These are phyloP conservation scores for Hoplodrina ambigua DNA, from an alignment of 2,888 invertebrate genomes.

Conservation along the genomic window DNA sequence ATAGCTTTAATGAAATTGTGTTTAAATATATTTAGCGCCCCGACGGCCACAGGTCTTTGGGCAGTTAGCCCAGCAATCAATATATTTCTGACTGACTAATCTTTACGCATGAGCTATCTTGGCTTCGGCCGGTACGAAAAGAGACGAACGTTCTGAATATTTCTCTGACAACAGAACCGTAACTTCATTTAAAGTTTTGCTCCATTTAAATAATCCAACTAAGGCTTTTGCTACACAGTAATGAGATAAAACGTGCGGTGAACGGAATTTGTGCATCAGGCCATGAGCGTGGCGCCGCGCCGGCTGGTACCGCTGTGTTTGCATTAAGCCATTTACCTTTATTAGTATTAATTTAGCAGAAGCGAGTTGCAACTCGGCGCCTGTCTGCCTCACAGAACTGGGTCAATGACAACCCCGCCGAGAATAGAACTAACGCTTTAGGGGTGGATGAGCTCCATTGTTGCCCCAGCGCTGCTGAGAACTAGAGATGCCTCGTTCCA, in stretches of 20 bases:
- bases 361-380: constrained; percentile 76
- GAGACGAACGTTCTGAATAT: constrained; percentile 3
- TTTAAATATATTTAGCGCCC: not conserved
- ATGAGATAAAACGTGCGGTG: constrained; percentile 63
- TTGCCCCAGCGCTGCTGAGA: constrained; percentile 70
- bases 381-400: constrained; percentile 79
- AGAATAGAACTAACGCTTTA: constrained; percentile 86
- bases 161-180: constrained; percentile 18
- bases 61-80: not conserved
- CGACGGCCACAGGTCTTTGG: not conserved
- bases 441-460: constrained; percentile 84
- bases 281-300: constrained; percentile 66
- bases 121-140: not conserved
- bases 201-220: constrained; percentile 43
- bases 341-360: constrained; percentile 84
- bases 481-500: constrained; percentile 44
- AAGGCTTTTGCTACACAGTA: constrained; percentile 48
- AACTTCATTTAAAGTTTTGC: constrained; percentile 26
- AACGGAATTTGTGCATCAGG: constrained; percentile 61
- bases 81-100: constrained; percentile 3
- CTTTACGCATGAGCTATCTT: not conserved
- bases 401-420: constrained; percentile 87
- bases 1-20: no score
- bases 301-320: constrained; percentile 74
- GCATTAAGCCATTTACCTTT: constrained; percentile 82